Evolutionary conservation across 1,140 invertebrate genomes (phyloP), one percentile per base, ranked within the genome.

Genomic region (Drosophila varians): DNA sequence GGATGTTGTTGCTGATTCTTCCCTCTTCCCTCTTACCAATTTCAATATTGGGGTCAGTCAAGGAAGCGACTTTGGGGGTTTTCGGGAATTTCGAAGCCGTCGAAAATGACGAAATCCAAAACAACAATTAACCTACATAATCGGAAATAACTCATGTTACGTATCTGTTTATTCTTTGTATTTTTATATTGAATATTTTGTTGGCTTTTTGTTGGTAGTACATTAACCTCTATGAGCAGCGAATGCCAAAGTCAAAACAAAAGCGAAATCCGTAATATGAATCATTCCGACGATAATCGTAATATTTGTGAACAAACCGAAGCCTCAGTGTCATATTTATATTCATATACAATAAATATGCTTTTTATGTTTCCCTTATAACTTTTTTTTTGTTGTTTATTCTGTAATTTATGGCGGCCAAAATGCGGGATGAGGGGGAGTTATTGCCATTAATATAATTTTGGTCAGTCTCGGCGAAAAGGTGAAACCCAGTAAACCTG

Each of bases 221-320:
- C 80, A 65, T 86, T 84, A 80, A 84, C 80, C 80, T 66, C 52
- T 58, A 34, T 36, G 34, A 31, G 14, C 56, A 48, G 56, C 76
- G 76, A 86, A 84, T 68, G 43, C 23, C 66, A 47, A 73, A 69
- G 80, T 56, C 79, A 80, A 86, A 84, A 84, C 76, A 86, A 76
- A 70, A 77, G 64, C 79, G 57, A 86, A 86, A 86, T 73, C 62
- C 55, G 54, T 74, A 79, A 86, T 69, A 69, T 84, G 76, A 84
- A 57, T 80, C 80, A 84, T 69, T 16, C 71, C n/a, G 45, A 73
- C 53, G 34, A 80, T 80, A 80, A 71, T 69, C 64, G 66, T 55
- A 31, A 71, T 54, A 77, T 73, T 26, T 52, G 53, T 52, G 56
- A 65, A 12, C 53, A 60, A 72, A 61, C 52, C 14, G 64, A 60